A percentile compares a stretch with the other conserved stretches of the same genome.
phyloP scores from a whole-genome alignment of 2,888 invertebrate species.

The Halocaridina rubra region DNA sequence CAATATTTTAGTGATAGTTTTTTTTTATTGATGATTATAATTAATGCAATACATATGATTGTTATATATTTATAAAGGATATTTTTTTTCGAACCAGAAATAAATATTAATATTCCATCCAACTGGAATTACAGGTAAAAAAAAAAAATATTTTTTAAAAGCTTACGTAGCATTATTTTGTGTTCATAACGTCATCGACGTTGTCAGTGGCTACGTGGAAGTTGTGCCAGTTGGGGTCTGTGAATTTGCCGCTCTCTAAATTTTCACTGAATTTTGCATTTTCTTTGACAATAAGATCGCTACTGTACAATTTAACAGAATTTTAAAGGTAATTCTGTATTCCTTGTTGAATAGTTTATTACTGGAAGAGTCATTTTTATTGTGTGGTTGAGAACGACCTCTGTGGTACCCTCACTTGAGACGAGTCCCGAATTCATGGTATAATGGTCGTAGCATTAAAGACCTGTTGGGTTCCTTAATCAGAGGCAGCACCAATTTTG shows the following conservation, averaged over 20 bases:
- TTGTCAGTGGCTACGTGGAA: slow-evolving; percentile 26
- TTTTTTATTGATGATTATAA: background rate
- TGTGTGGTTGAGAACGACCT: background rate
- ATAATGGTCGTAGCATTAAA: no score
- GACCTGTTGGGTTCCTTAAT: no score
- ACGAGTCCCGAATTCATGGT: no score
- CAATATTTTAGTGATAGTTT: background rate
- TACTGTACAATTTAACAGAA: background rate
- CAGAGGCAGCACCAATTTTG: no score
- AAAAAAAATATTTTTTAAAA: background rate
- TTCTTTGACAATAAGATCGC: background rate
- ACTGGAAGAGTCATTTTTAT: background rate
- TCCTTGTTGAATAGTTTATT: background rate
- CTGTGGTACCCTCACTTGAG: background rate
- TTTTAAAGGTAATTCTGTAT: background rate
- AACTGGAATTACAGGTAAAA: background rate
- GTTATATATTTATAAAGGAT: background rate
- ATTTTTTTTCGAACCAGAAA: no score
- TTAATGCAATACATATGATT: background rate
- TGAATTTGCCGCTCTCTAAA: background rate
- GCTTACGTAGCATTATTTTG: background rate
- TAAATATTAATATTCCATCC: background rate
- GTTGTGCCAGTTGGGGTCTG: background rate
- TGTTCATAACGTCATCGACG: background rate
- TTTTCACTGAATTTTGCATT: background rate